Evolutionary conservation across 2,797 vertebrate species (phyloP), one percentile per base, ranked within the genome.

Genomic region (Phrynocephalus guinanensis): DNA sequence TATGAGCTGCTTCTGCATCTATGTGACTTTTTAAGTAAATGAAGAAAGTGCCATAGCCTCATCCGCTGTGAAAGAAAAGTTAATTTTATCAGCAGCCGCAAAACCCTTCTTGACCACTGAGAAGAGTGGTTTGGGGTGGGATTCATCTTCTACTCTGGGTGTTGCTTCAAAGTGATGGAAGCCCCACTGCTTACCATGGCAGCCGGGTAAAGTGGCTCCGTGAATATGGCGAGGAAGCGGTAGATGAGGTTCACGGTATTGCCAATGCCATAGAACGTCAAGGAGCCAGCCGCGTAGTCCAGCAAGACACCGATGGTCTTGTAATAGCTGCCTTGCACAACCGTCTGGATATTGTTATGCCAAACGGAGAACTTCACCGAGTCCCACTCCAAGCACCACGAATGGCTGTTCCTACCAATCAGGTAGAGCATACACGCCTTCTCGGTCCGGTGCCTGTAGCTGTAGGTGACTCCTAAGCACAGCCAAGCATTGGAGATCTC

Each of bases 321-420:
- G 92, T 97, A 96, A 86, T 95, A 96, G 4, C 82, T 92, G 9
- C 96, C 96, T 1, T 86, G 85, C 85, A 98, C 93, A 0, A 91
- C 86, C 24, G 98, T 98, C 89, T 94, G 94, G 38, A 94, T 93
- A 30, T 97, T 97, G 38, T 96, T 95, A 93, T 98, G 97, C 97
- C 98, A 98, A 81, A 97, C 98, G 0, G 96, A 97, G 82, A 97
- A 96, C 93, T 96, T 95, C 80, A 97, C 95, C 88, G 97, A 97
- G 83, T 98, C 97, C 94, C 98, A 97, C 96, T 98, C 97, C 89
- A 98, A 96, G 95, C 98, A 98, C 98, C 98, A 98, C 0, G 98
- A 98, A 89, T 97, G 94, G 56, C 97, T 95, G 70, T 98, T 98
- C 97, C 98, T 97, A n/a, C 98, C 98, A 72, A 93, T 92, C 96